Base-by-base conservation (phyloP, 1,140 invertebrate genomes). In the Lepidurus apus region DNA sequence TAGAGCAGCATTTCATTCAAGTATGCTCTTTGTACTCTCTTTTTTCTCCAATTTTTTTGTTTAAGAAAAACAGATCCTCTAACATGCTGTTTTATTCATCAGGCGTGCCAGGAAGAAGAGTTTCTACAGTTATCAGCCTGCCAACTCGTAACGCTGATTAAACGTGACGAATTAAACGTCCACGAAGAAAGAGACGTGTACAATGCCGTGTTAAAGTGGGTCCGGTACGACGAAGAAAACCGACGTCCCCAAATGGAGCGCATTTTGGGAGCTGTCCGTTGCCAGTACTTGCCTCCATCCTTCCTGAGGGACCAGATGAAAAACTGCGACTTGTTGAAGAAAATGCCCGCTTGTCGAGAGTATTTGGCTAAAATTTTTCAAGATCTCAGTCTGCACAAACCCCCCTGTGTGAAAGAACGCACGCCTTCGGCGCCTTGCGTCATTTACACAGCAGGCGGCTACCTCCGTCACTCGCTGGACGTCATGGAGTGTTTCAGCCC, bases 101-200 rank as follows among this genome's bases (percentile, higher is more conserved):
- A 92, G 91, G 92, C 96, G 78, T 94, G 93, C 82, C 91, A 93
- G 84, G 93, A 94, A 84, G 94, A 96, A 85, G 95, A 97, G 85
- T 97, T 96, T 83, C 85, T 96, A 4, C 93, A 95, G 82, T 84
- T 96, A 34, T 92, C 90, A 1, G 88, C 90, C 0, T 90, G 91
- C 82, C 93, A 96, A 83, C 83, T 97, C 78, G 90, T 96, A 76
- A 88, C 88, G 17, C 88, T 93, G 2, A 94, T 96, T 26, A 88
- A 92, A 81, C 92, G 93, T 82, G 95, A 97, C 83, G 94, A 95
- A 83, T 84, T 97, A 0, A 96, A 95, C 84, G 93, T 97, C 0
- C 90, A 93, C 81, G 95, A 95, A 83, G 95, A 97, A 83, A 89
- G 92, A 42, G 93, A 97, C 85, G 95, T 95, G 1, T 97, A 96